Conservation (phyloP, 1,140 invertebrate genomes). For the Cyclargus thomasi region DNA sequence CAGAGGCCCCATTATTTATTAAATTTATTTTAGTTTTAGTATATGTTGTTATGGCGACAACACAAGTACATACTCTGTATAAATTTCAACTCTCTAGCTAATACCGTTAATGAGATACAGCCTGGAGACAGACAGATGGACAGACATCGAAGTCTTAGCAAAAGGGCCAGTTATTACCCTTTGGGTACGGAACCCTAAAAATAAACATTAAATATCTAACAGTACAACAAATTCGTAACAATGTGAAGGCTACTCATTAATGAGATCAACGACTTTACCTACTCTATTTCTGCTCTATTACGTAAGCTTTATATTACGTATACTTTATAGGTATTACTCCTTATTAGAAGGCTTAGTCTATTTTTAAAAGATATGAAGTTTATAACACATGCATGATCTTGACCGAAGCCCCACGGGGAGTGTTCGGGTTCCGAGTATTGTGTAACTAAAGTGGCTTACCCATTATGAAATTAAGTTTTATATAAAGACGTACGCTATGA, state of each 20-base stretch:
- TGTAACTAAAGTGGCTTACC: not conserved
- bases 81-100: no score
- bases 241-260: not conserved
- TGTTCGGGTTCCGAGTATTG: not conserved
- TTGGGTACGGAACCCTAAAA: no score
- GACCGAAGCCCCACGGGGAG: not conserved
- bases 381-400: not conserved
- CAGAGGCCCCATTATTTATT: no score
- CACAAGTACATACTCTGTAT: no score
- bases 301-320: not conserved
- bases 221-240: not conserved
- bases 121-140: no score
- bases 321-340: not conserved
- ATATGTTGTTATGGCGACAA: no score
- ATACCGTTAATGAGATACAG: no score
- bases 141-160: no score
- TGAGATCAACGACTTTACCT: not conserved
- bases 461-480: slow-evolving; percentile 1
- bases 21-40: no score
- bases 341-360: slow-evolving; percentile 3
- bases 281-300: not conserved
- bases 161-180: no score
- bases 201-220: no score
- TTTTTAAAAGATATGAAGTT: slow-evolving; percentile 1
- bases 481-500: not conserved